Conservation (phyloP, 2,113 vertebrate genomes). For the Origma solitaria region DNA sequence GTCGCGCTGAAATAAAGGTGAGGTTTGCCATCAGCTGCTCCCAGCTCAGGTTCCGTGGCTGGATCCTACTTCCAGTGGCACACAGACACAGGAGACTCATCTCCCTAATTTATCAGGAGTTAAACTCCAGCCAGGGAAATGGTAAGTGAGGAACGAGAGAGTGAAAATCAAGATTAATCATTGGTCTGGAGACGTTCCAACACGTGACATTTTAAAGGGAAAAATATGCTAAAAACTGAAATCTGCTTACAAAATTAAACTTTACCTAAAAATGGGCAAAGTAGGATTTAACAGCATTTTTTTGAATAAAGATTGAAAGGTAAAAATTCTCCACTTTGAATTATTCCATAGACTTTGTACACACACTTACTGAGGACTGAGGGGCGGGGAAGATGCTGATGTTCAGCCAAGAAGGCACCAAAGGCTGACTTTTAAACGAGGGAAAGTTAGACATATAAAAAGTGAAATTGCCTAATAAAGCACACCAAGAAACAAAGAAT, state of each 20-base stretch:
- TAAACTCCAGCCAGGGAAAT: not conserved
- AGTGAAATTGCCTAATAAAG: not conserved
- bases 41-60: not conserved
- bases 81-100: not conserved
- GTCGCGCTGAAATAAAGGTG: not conserved
- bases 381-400: not conserved
- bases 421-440: not conserved
- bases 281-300: not conserved
- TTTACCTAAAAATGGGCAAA: not conserved
- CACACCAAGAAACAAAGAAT: not conserved
- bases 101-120: not conserved
- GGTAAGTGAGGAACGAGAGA: not conserved
- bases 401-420: not conserved
- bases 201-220: not conserved
- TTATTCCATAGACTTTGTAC: not conserved
- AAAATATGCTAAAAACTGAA: not conserved
- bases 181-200: not conserved
- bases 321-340: not conserved
- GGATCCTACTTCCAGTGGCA: not conserved
- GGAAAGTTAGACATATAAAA: not conserved
- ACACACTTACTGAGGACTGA: fast-evolving
- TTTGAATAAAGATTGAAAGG: not conserved
- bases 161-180: not conserved
- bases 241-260: not conserved
- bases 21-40: not conserved